Conservation (phyloP, 1,140 invertebrate genomes). For the Drosophila mauritiana region DNA sequence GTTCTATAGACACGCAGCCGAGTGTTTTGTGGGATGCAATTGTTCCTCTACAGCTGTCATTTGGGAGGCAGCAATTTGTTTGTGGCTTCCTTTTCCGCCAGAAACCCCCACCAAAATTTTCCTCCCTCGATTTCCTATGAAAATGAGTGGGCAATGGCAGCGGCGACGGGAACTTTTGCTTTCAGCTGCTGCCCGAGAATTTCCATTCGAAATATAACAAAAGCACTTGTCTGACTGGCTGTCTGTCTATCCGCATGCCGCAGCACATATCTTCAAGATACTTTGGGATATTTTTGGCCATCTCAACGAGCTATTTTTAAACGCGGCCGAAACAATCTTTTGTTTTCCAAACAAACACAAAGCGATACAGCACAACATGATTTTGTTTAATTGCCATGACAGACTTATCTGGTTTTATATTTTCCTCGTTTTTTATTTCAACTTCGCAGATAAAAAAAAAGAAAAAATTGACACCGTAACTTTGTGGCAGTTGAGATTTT, state of each 20-base stretch:
- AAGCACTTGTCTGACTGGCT: slow-evolving; percentile 62
- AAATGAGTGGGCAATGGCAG: slow-evolving; percentile 48
- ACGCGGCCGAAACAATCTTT: slow-evolving; percentile 54
- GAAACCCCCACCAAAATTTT: slow-evolving; percentile 2
- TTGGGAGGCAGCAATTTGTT: slow-evolving; percentile 73
- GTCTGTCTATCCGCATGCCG: slow-evolving; percentile 47
- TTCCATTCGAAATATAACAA: slow-evolving; percentile 64
- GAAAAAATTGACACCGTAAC: slow-evolving; percentile 3
- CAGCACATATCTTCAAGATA: slow-evolving; percentile 53
- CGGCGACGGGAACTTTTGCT: slow-evolving; percentile 54
- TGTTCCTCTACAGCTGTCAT: slow-evolving; percentile 70
- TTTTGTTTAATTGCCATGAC: slow-evolving; percentile 73
- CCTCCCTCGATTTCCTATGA: slow-evolving; percentile 2
- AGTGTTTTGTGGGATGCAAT: slow-evolving; percentile 55
- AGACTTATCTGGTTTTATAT: slow-evolving; percentile 60
- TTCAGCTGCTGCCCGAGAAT: slow-evolving; percentile 69
- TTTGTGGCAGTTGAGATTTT: slow-evolving; percentile 70
- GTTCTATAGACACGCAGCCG: slow-evolving; percentile 18
- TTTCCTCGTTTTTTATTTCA: slow-evolving; percentile 18
- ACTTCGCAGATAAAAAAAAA: slow-evolving; percentile 44
- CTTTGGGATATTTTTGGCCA: slow-evolving; percentile 69
- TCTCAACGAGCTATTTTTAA: slow-evolving; percentile 66
- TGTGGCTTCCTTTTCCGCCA: slow-evolving; percentile 32
- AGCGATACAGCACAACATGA: slow-evolving; percentile 33
- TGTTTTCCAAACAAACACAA: slow-evolving; percentile 70